phyloP scores from a whole-genome alignment of 2,113 vertebrate species.

The Chlamydotis undulata region DNA sequence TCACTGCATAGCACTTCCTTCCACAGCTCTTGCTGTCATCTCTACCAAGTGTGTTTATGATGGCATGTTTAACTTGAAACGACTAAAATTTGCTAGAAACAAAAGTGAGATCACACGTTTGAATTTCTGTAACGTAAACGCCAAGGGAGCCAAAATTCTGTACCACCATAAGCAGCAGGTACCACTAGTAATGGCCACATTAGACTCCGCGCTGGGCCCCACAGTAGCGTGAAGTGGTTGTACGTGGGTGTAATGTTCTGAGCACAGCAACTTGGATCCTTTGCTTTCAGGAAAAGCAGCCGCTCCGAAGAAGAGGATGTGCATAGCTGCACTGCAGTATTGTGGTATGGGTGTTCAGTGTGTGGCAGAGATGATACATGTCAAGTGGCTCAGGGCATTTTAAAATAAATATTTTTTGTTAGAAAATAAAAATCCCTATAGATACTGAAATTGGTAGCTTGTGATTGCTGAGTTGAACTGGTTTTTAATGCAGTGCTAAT shows the following conservation, averaged over 20 bases:
- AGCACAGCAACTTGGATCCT: not conserved
- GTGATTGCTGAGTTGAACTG: not conserved
- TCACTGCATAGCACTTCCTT: not conserved
- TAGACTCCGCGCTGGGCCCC: not conserved
- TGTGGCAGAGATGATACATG: not conserved
- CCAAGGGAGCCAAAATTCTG: not conserved
- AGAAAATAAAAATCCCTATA: not conserved
- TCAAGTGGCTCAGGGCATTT: not conserved
- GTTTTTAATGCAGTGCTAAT: not conserved
- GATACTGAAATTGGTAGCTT: not conserved
- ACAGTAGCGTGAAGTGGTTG: accelerated
- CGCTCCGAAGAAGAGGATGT: not conserved
- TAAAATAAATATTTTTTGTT: conserved; percentile 8
- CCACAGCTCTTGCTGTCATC: not conserved
- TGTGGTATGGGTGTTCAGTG: not conserved
- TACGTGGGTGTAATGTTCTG: not conserved
- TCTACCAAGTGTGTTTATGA: not conserved
- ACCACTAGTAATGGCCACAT: not conserved
- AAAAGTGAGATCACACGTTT: not conserved
- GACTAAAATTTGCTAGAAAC: not conserved
- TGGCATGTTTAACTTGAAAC: accelerated
- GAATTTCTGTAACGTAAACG: accelerated
- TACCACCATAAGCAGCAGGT: not conserved
- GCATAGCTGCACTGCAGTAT: not conserved
- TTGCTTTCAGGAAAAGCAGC: not conserved